Evolutionary conservation across 1,140 invertebrate genomes (phyloP).

Genomic region (Drosophila chauvacae): DNA sequence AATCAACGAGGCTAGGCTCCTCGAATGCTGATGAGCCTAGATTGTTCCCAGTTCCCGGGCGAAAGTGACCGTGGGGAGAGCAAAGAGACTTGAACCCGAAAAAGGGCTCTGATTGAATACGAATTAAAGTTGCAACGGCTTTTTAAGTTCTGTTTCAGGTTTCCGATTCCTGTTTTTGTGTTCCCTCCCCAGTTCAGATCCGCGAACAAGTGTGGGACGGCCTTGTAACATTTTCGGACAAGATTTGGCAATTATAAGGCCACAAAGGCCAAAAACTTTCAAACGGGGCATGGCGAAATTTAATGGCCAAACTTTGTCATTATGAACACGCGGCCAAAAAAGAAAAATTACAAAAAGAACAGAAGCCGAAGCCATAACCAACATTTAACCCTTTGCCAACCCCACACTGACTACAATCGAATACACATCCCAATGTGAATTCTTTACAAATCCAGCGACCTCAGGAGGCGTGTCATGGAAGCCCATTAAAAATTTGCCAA

Average conservation of each 20-base stretch:
- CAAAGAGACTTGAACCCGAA: slow-evolving; percentile 24
- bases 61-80: slow-evolving; percentile 43
- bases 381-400: slow-evolving; percentile 61
- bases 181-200: background rate
- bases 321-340: slow-evolving; percentile 38
- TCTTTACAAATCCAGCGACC: slow-evolving; percentile 3
- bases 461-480: slow-evolving; percentile 55
- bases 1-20: slow-evolving; percentile 48
- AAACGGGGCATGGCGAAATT: slow-evolving; percentile 54
- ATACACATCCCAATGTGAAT: slow-evolving; percentile 31
- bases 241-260: slow-evolving; percentile 72
- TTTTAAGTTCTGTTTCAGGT: slow-evolving; percentile 38
- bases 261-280: slow-evolving; percentile 33
- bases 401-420: slow-evolving; percentile 9
- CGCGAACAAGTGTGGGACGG: slow-evolving; percentile 68
- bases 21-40: slow-evolving; percentile 68
- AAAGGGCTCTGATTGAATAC: slow-evolving; percentile 66
- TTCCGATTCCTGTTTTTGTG: slow-evolving; percentile 56
- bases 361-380: slow-evolving; percentile 19
- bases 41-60: slow-evolving; percentile 56
- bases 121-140: slow-evolving; percentile 71
- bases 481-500: slow-evolving; percentile 70
- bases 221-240: slow-evolving; percentile 55
- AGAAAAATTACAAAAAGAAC: slow-evolving; percentile 1
- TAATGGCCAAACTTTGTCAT: slow-evolving; percentile 75